Percentiles rank a stretch among this genome's conserved stretches.
phyloP scores from a whole-genome alignment of 1,140 invertebrate genomes.

The Plutomurus gul region DNA sequence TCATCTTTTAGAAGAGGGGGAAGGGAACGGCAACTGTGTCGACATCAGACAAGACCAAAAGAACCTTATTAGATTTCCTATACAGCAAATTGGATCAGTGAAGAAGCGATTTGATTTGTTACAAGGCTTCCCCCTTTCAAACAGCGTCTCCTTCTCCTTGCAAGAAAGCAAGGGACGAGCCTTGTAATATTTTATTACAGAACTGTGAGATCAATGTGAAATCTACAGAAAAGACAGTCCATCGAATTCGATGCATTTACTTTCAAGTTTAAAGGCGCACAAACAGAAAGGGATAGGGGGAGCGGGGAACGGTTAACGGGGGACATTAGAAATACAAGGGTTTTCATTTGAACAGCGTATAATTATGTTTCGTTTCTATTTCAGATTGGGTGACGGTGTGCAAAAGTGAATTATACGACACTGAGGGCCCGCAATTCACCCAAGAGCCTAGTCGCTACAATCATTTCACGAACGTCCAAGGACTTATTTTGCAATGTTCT shows the following conservation, averaged over 20 bases:
- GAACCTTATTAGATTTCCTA: conserved; percentile 45
- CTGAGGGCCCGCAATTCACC: conserved; percentile 44
- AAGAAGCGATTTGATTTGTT: conserved; percentile 11
- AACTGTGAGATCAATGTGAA: too few species aligned
- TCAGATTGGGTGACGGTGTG: neutral
- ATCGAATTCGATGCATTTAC: too few species aligned
- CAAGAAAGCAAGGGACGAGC: too few species aligned
- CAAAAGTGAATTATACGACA: conserved; percentile 42
- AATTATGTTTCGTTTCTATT: conserved; percentile 13
- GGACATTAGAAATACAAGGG: too few species aligned
- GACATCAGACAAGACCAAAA: conserved; percentile 16
- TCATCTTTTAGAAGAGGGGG: neutral
- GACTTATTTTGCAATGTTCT: conserved; percentile 56
- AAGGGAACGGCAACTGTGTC: too few species aligned
- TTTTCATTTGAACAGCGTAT: too few species aligned
- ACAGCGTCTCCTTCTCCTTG: conserved; percentile 8
- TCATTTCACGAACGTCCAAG: conserved; percentile 48
- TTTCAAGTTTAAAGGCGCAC: too few species aligned
- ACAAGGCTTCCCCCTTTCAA: neutral
- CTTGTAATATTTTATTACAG: too few species aligned
- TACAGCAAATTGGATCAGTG: conserved; percentile 38
- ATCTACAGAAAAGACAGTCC: too few species aligned
- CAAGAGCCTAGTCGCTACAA: conserved; percentile 45
- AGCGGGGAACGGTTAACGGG: too few species aligned
- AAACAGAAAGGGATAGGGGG: too few species aligned